These are phyloP conservation scores for Tupaia chinensis DNA, from an alignment of 2,113 vertebrate species.

Conservation along the genomic window DNA sequence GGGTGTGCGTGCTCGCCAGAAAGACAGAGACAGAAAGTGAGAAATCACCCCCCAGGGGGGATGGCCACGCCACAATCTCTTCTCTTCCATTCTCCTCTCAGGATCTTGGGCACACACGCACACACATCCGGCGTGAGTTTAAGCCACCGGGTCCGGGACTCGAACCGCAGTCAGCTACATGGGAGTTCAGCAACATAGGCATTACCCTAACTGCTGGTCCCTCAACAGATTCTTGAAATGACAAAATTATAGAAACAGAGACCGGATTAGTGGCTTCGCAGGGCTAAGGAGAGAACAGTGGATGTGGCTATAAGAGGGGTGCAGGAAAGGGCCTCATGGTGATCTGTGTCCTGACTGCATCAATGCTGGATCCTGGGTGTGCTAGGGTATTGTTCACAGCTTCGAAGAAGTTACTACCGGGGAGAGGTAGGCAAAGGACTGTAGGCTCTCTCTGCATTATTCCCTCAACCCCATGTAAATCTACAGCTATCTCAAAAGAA, in stretches of 20 bases:
- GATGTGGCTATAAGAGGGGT: neutral
- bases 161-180: too few relatives aligned
- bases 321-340: accelerated
- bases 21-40: too few relatives aligned
- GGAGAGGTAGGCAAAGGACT: too few relatives aligned
- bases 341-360: neutral
- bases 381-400: neutral
- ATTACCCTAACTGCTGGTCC: too few relatives aligned
- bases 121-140: too few relatives aligned
- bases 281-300: neutral
- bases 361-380: neutral
- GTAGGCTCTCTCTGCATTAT: neutral
- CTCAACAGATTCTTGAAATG: neutral
- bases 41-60: too few relatives aligned
- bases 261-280: neutral
- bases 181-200: too few relatives aligned
- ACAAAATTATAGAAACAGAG: neutral
- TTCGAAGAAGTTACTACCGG: neutral
- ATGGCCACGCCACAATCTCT: too few relatives aligned
- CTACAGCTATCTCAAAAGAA: slow-evolving; percentile 24
- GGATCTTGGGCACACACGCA: too few relatives aligned
- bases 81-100: too few relatives aligned
- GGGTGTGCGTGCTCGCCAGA: too few relatives aligned
- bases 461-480: neutral
- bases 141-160: too few relatives aligned